Base-by-base conservation (phyloP, 92 coral and sea anemone genomes). In the Isaurus tuberculatus region DNA sequence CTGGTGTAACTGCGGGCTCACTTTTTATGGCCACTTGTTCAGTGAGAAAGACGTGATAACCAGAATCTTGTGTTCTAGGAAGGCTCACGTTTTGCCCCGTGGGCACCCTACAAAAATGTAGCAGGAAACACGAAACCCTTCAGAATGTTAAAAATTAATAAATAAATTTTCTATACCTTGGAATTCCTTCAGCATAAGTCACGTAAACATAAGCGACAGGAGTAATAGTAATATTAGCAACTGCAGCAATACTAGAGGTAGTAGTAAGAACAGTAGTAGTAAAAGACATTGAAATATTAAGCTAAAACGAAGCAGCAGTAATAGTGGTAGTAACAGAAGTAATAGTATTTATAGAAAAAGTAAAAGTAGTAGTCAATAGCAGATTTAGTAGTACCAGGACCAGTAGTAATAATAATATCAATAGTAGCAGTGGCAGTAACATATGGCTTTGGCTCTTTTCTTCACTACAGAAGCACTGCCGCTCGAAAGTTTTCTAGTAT, bases 21-120 rank as follows among this genome's bases (percentile, higher is more conserved):
- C 33, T 11, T 25, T 81, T 84, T 48, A 89, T 26, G 8, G 73
- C 64, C 8, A 63, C 73, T 31, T 85, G 91, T 77, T 94, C 93
- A 0, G 98, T 94, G 31, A 94, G 64, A 70, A 94, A 94, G 60
- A 94, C 92, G 13, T 91, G 84, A 48, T 89, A 92, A 13, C 86
- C 77, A 25, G 85, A 28, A 22, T 71, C 33, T 55, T 81, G 82
- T 34, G 57, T 9, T 77, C 34, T 66, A 28, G 23, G 20, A 15
- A 25, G 8, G 31, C 28, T 34, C 26, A 31, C 70, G 16, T 31
- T 67, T 77, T 58, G 82, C 64, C 53, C 82, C 32, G 82, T 77
- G n/a, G 70, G 55, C 58, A 77, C 70, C 51, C 82, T 77, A 77
- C 17, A 77, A 19, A 58, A 0, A 19, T 32, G 31, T 17, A 23